Evolutionary conservation across 2,113 vertebrate species (phyloP).

Genomic region (Hemicordylus capensis): DNA sequence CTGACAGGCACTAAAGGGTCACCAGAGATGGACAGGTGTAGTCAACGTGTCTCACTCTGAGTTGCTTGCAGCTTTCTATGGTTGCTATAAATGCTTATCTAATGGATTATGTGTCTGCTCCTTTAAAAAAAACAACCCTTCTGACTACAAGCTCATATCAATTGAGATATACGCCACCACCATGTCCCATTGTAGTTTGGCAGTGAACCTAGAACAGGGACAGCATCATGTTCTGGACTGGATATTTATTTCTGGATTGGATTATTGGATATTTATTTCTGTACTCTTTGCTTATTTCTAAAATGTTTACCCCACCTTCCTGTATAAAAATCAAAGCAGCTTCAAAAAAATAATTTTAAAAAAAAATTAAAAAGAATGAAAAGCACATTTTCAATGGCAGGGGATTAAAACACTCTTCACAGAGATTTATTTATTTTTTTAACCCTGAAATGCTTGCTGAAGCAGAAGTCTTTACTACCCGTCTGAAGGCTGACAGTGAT

Average conservation of each 20-base stretch:
- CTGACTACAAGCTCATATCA: neutral
- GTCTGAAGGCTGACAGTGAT: no score
- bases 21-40: conserved; percentile 9
- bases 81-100: neutral
- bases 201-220: neutral
- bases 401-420: no score
- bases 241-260: neutral
- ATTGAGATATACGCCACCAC: neutral
- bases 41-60: conserved; percentile 15
- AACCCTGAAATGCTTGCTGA: no score
- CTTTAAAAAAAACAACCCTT: neutral
- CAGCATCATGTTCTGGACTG: neutral
- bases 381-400: no score
- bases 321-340: no score
- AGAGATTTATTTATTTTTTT: no score
- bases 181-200: neutral
- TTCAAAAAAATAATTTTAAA: neutral
- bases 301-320: no score
- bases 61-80: neutral
- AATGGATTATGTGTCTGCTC: neutral
- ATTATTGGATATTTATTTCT: neutral
- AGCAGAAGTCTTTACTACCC: no score
- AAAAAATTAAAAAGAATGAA: neutral
- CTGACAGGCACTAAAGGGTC: conserved; percentile 20
- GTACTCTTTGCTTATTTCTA: neutral